A percentile compares a stretch with the other conserved stretches of the same genome.
Evolutionary conservation across 2,888 invertebrate genomes (phyloP).

Genomic region (Lasioglossum vierecki): DNA sequence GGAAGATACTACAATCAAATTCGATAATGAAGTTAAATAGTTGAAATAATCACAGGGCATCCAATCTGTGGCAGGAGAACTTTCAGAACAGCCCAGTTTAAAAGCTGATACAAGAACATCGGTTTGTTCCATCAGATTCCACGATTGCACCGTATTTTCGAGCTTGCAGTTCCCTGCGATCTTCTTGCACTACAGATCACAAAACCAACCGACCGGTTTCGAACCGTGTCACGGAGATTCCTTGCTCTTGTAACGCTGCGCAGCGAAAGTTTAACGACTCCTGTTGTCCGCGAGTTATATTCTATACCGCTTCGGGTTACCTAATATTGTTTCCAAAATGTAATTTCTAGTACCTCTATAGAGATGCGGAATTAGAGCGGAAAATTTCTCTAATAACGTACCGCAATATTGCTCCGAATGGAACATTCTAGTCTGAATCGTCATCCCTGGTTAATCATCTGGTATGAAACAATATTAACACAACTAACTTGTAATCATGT

Average conservation of each 20-base stretch:
- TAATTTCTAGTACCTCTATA: not conserved
- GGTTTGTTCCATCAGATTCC: not conserved
- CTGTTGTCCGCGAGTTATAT: conserved; percentile 5
- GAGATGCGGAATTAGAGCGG: not conserved
- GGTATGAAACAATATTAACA: too few species aligned
- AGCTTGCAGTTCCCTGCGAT: not conserved
- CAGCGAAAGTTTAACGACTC: conserved; percentile 4
- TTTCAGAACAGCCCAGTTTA: not conserved
- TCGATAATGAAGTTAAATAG: not conserved
- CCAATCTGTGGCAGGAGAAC: not conserved
- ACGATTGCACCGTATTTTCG: not conserved
- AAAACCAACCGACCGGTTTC: conserved; percentile 11
- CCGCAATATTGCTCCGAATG: not conserved
- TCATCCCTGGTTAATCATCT: too few species aligned
- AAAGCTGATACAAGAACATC: not conserved
- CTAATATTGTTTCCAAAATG: not conserved
- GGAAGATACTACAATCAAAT: not conserved
- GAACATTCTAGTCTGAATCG: not conserved
- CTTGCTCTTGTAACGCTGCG: not conserved
- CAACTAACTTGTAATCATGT: not conserved
- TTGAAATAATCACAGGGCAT: not conserved
- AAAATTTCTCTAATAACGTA: not conserved
- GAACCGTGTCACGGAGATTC: conserved; percentile 1
- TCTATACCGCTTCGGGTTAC: not conserved
- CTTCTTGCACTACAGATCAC: not conserved